Base-by-base conservation (phyloP, 2,888 invertebrate species). In the Ectropis crepuscularia region DNA sequence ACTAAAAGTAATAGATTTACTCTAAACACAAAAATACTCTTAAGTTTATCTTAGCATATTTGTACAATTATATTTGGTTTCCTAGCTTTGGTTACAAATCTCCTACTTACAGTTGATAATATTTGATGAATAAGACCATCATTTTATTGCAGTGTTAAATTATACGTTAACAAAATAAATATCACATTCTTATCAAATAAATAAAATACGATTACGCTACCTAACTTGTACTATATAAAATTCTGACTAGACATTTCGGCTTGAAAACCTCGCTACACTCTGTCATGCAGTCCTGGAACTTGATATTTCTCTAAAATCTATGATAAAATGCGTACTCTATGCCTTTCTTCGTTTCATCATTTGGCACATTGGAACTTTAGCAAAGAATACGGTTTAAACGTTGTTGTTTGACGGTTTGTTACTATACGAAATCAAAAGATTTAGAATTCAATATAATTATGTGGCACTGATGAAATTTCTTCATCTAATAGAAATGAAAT, bases 221-320 rank as follows among this genome's bases (percentile, higher is more conserved):
- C 12, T 55, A 38, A 28, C n/a, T 53, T 39, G 16, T 57, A 53
- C 48, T 53, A 53, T 45, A 43, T 36, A 45, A 50, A 49, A 61
- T 61, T 50, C 48, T 53, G 53, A 57, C 57, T 57, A 64, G 60
- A 60, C 36, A 10, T 41, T 60, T 64, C 57, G 64, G 64, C 60
- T 61, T 60, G 48, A 43, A 47, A 42, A 12, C 10, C n/a, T 48
- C 28, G 6, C 5, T 50, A 8, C 12, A 38, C 8, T 39, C 38
- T 39, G 38, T 8, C 8, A 28, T 28, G 16, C 16, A 43, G 6
- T 9, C 41, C 7, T 7, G 41, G 41, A 9, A 41, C 10, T 41
- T 28, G 16, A 28, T 28, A 28, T 28, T 28, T 28, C 16, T 1
- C 16, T 28, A 28, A 28, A 28, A 28, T 28, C 16, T 28, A 28